Percentiles rank a stretch among this genome's conserved stretches.
Evolutionary conservation across 2,113 vertebrate species (phyloP).

Genomic region (Procavia capensis): DNA sequence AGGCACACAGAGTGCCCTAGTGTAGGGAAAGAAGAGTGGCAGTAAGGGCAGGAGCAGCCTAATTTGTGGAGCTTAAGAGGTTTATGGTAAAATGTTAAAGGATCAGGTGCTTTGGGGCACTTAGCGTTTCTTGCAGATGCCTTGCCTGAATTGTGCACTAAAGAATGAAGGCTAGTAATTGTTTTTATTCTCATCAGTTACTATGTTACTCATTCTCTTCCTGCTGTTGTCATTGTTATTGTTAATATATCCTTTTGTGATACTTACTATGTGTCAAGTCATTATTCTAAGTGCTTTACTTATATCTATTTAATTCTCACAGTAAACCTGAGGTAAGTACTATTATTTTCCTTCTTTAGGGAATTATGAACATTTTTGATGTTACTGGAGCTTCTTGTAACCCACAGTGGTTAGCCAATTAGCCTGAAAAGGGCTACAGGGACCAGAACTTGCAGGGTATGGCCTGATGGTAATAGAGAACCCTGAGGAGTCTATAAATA

Average conservation of each 20-base stretch:
- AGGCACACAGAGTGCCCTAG: background rate
- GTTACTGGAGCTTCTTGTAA: background rate
- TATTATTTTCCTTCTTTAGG: slow-evolving; percentile 13
- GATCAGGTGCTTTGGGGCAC: background rate
- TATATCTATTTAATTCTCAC: slow-evolving; percentile 32
- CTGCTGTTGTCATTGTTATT: background rate
- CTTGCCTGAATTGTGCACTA: background rate
- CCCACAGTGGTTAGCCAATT: background rate
- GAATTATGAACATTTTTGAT: slow-evolving; percentile 12
- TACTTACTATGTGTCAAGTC: background rate
- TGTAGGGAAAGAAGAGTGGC: background rate
- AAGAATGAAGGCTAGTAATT: background rate
- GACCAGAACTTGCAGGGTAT: background rate
- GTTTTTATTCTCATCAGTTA: slow-evolving; percentile 5
- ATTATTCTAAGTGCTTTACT: slow-evolving; percentile 32
- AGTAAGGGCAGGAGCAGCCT: background rate
- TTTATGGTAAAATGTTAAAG: slow-evolving; percentile 30
- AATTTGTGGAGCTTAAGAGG: background rate
- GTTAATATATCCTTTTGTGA: slow-evolving; percentile 20
- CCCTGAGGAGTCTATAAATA: background rate
- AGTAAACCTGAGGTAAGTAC: slow-evolving; percentile 26
- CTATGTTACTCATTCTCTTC: background rate
- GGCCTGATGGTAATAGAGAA: background rate
- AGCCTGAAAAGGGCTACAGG: background rate
- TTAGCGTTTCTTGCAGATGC: background rate